phyloP scores from a whole-genome alignment of 2,888 invertebrate genomes.

The Lampropteryx suffumata region DNA sequence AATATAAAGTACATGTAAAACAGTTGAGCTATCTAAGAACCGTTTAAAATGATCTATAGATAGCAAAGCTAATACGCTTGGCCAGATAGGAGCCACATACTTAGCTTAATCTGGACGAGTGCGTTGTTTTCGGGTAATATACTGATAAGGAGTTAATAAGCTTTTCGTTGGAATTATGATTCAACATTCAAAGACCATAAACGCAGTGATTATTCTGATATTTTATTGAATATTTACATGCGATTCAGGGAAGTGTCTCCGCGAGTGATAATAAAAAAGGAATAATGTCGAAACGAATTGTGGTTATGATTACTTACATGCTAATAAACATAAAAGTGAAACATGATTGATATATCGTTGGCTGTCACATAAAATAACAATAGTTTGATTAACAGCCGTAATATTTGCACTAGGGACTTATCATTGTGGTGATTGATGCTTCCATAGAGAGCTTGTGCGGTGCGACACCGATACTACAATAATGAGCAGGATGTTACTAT shows the following conservation, averaged over 20 bases:
- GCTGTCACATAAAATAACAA: constrained; percentile 49
- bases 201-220: constrained; percentile 25
- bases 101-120: too few species aligned
- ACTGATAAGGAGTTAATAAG: too few species aligned
- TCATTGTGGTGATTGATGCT: constrained; percentile 70
- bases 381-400: constrained; percentile 65
- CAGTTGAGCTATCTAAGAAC: too few species aligned
- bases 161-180: constrained; percentile 29
- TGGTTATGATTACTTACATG: constrained; percentile 37
- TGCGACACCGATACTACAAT: constrained; percentile 55
- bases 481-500: constrained; percentile 54
- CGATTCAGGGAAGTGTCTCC: constrained; percentile 28
- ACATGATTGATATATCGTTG: constrained; percentile 53
- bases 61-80: too few species aligned
- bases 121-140: too few species aligned
- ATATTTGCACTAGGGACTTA: constrained; percentile 66
- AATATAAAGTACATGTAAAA: too few species aligned
- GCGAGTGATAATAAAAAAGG: constrained; percentile 25
- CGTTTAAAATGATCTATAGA: too few species aligned
- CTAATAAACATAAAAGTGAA: constrained; percentile 46
- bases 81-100: too few species aligned
- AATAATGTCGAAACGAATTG: constrained; percentile 27
- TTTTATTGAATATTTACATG: constrained; percentile 28
- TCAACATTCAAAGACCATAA: constrained; percentile 25
- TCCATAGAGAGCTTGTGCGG: constrained; percentile 61